A percentile compares a stretch with the other conserved stretches of the same genome.
These are phyloP conservation scores for Chlorocebus sabaeus DNA, from an alignment of 2,113 vertebrate genomes.

Conservation along the genomic window DNA sequence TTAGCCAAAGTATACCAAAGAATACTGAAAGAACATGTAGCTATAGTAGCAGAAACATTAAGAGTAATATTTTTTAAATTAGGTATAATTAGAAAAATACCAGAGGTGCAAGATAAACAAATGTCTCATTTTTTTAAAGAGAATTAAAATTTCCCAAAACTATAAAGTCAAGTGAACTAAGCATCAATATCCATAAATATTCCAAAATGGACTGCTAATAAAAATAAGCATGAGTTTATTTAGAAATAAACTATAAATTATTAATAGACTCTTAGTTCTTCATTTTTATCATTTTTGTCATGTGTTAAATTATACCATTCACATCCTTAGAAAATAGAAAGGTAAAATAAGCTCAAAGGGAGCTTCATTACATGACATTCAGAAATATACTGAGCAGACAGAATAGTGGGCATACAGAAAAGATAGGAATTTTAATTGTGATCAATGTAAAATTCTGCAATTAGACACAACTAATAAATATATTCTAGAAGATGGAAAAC, in stretches of 20 bases:
- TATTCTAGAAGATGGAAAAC: neutral
- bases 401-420: neutral
- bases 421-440: neutral
- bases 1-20: neutral
- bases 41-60: neutral
- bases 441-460: neutral
- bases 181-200: neutral
- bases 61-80: conserved; percentile 5
- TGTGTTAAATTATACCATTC: neutral
- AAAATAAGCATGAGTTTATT: neutral
- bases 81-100: neutral
- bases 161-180: neutral
- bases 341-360: neutral
- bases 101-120: neutral
- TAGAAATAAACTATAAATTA: neutral
- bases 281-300: neutral
- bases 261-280: neutral
- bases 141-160: neutral
- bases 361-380: neutral
- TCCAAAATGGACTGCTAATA: neutral
- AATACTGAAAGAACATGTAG: neutral
- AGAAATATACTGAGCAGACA: neutral
- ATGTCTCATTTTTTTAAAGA: neutral
- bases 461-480: neutral
- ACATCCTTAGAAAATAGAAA: neutral